Percentiles rank a stretch among this genome's conserved stretches.
Evolutionary conservation across 2,797 vertebrate genomes (phyloP).

Genomic region (Acrossocheilus wenchowensis): DNA sequence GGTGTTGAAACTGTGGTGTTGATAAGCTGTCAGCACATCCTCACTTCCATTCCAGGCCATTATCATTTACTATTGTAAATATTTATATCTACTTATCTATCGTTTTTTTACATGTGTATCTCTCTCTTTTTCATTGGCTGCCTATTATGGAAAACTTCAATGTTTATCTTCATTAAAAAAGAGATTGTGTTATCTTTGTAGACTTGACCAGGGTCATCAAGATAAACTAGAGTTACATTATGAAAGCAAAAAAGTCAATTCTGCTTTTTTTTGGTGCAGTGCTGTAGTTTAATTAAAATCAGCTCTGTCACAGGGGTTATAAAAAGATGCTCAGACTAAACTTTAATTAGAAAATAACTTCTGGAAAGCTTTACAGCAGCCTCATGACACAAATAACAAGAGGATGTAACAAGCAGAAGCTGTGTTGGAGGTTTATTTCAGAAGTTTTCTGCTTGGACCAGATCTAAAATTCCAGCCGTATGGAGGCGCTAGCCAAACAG

Average conservation of each 20-base stretch:
- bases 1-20: neutral
- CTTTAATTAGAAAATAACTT: constrained; percentile 14
- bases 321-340: neutral
- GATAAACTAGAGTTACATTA: neutral
- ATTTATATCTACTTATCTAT: neutral
- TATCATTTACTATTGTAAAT: neutral
- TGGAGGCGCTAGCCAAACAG: constrained; percentile 22
- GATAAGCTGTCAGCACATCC: constrained; percentile 3
- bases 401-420: constrained; percentile 39
- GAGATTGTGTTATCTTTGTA: constrained; percentile 40
- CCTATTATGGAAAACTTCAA: neutral
- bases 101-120: neutral
- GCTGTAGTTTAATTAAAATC: constrained; percentile 28
- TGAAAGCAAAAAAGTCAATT: neutral
- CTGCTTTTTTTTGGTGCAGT: neutral
- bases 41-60: neutral
- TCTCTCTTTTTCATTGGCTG: neutral
- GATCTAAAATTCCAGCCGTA: constrained; percentile 24
- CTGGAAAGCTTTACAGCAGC: constrained; percentile 24
- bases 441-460: constrained; percentile 56
- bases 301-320: neutral
- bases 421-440: constrained; percentile 32
- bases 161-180: neutral
- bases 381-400: constrained; percentile 21
- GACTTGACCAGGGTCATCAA: constrained; percentile 15